Percentiles rank a stretch among this genome's conserved stretches.
Conservation (phyloP, 2,888 invertebrate species). For the Junonia oenone region DNA sequence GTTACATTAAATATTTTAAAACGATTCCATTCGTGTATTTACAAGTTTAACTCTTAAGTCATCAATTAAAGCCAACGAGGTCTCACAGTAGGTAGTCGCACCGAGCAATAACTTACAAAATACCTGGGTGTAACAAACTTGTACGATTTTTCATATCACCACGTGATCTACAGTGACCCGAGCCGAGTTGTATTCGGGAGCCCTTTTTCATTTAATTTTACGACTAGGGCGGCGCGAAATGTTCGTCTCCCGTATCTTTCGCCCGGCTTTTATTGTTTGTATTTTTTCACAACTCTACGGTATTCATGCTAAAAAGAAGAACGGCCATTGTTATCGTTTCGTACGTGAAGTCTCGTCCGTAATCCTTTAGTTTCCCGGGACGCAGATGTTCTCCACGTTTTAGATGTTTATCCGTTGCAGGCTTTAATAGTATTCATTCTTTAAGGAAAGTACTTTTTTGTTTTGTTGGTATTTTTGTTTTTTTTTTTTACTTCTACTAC, state of each 20-base stretch:
- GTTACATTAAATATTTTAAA: slow-evolving; percentile 4
- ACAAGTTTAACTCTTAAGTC: slow-evolving; percentile 35
- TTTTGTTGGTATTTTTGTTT: slow-evolving; percentile 5
- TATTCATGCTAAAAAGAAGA: slow-evolving; percentile 48
- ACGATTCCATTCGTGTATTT: slow-evolving; percentile 18
- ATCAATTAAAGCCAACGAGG: slow-evolving; percentile 39
- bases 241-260: slow-evolving; percentile 45
- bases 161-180: slow-evolving; percentile 37
- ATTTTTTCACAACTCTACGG: slow-evolving; percentile 59
- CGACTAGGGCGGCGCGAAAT: slow-evolving; percentile 54
- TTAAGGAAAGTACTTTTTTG: slow-evolving; percentile 6
- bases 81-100: slow-evolving; percentile 30
- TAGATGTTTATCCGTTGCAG: slow-evolving; percentile 27
- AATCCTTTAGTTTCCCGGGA: slow-evolving; percentile 34
- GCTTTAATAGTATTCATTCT: slow-evolving; percentile 26
- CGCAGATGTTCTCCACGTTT: slow-evolving; percentile 36
- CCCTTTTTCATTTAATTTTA: slow-evolving; percentile 59
- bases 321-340: slow-evolving; percentile 54
- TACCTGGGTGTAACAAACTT: slow-evolving; percentile 55
- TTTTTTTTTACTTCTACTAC: not conserved
- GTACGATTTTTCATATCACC: slow-evolving; percentile 56
- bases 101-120: slow-evolving; percentile 45
- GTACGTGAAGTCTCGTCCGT: slow-evolving; percentile 34
- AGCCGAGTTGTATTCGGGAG: slow-evolving; percentile 18
- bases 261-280: slow-evolving; percentile 60